Evolutionary conservation across 2,888 invertebrate genomes (phyloP), one percentile per base, ranked within the genome.

Genomic region (Caradrina clavipalpis): DNA sequence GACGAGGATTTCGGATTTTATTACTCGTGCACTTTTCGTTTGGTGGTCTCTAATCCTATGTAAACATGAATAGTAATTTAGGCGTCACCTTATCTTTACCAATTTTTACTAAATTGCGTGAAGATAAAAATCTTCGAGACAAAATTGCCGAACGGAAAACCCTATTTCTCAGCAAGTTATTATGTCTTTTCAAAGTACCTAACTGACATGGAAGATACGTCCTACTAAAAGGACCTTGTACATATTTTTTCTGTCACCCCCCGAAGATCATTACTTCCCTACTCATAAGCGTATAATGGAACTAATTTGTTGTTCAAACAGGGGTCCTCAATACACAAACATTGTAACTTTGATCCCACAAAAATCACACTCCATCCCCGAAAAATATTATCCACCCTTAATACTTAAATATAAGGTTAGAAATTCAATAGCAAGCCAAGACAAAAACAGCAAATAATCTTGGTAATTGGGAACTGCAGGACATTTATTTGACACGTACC

Each of bases 271-370:
- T 88, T 88, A 91, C 90, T 90, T 92, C 91, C 91, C 90, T 87
- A 86, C 90, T 93, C 92, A 93, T 92, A 93, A 92, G 91, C 94
- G 94, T 94, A 93, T 95, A 95, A 95, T 95, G 92, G 89, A 94
- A 94, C 94, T 95, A 95, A 95, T 95, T 95, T 94, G 94, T 94
- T 95, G 94, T 94, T 94, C 95, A 95, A 95, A 95, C 93, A 95
- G 88, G 93, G 94, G 87, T 88, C 88, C 87, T 92, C 88, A 87
- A 88, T 88, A 91, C 89, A 91, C 93, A 94, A 95, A 95, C 92
- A 94, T 89, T 87, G 85, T 81, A 77, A 87, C 88, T 86, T 85
- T 82, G 84, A 86, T 85, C 76, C 71, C 73, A 62, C 80, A 70
- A 82, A 69, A 63, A 49, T 76, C 57, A 69, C 15, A 49, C 1